Evolutionary conservation across 2,113 vertebrate genomes (phyloP), one percentile per base, ranked within the genome.

Genomic region (Onychostoma macrolepis): DNA sequence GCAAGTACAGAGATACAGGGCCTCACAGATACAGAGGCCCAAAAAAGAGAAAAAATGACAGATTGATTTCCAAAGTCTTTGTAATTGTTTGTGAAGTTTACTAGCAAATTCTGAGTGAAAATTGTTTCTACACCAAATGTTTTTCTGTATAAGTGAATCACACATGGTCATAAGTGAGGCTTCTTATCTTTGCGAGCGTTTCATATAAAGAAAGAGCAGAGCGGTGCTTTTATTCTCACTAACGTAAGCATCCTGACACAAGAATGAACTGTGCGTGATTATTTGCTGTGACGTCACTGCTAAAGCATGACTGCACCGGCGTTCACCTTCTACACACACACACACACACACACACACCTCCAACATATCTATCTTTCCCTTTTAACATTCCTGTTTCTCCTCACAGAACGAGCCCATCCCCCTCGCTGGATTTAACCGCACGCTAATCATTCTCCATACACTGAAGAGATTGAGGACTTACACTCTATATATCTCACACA

Each of bases 301-400:
- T 58, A 24, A 78, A 71, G 26, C 56, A 58, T 21, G 45, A 71
- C 50, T 28, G 72, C 30, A 50, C 75, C 63, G 21, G 61, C 30
- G 28, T 36, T 72, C 85, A 80, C 65, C 77, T 80, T 58, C 36
- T 50, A 45, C 65, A 28, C 21, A 21, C 43, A 21, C n/a, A 2
- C n/a, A 36, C 71, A 30, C 53, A 45, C 38, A 48, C 84, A 65
- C 33, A 36, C 33, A 36, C 33, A 45, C 30, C 38, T 28, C 15
- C 41, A 26, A 43, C 24, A 26, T 77, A 65, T 33, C 74, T 72
- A 48, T 58, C n/a, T 67, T n/a, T 38, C 41, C 24, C 43, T 48
- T 87, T 83, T 8, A 83, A 69, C 26, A 69, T 30, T 19, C n/a
- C 80, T 50, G 79, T 43, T 38, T 61, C 21, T 81, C 24, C 75